phyloP scores from a whole-genome alignment of 2,113 vertebrate species.

The Lagopus muta region DNA sequence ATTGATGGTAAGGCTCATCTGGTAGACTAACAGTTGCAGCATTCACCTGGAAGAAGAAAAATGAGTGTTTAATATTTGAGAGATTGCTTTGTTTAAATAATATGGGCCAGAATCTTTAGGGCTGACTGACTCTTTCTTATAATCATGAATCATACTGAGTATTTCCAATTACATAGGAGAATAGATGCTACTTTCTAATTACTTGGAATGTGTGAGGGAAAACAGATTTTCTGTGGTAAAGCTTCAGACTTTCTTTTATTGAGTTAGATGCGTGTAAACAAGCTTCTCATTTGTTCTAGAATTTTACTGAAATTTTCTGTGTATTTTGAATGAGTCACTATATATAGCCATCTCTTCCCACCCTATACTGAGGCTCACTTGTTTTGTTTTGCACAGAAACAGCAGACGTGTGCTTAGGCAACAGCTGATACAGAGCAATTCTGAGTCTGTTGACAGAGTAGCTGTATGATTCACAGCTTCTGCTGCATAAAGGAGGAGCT shows the following conservation, averaged over 20 bases:
- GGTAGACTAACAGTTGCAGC: not conserved
- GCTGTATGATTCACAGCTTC: not conserved
- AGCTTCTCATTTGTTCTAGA: accelerated
- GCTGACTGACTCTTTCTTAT: not conserved
- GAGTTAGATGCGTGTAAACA: not conserved
- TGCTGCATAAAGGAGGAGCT: not conserved
- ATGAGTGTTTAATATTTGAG: not conserved
- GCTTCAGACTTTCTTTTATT: not conserved
- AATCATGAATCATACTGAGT: not conserved
- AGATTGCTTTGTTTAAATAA: not conserved
- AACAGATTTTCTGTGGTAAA: not conserved
- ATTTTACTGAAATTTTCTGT: not conserved
- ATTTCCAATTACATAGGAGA: not conserved
- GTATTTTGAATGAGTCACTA: not conserved
- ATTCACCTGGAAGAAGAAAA: not conserved
- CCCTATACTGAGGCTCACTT: not conserved
- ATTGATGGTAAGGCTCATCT: not conserved
- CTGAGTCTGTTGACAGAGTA: not conserved
- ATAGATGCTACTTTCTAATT: not conserved
- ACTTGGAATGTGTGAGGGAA: not conserved
- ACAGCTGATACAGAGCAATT: not conserved
- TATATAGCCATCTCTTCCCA: not conserved
- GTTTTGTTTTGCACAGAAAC: not conserved
- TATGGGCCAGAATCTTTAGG: not conserved
- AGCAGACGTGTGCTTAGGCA: not conserved